Conservation (phyloP, 2,888 invertebrate species). For the Latrodectus hesperus region DNA sequence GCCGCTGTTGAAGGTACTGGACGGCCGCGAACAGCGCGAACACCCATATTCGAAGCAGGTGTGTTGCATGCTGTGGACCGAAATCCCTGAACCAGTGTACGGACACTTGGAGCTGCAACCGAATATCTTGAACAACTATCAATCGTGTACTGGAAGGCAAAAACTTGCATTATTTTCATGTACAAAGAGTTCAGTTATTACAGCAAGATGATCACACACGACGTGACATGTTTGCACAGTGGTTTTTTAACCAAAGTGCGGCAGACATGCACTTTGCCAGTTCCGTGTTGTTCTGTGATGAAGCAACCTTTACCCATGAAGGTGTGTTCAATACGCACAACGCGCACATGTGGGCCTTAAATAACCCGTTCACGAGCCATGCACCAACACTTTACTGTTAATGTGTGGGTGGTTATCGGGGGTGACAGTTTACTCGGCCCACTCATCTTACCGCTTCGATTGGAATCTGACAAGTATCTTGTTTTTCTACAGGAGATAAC, state of each 20-base stretch:
- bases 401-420: constrained; percentile 19
- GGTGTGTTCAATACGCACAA: constrained; percentile 19
- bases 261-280: neutral
- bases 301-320: constrained; percentile 13
- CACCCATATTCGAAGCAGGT: constrained; percentile 6
- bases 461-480: constrained; percentile 23
- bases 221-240: constrained; percentile 11
- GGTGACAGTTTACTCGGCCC: constrained; percentile 9
- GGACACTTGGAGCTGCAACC: neutral
- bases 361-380: constrained; percentile 20
- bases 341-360: constrained; percentile 10
- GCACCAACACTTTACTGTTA: constrained; percentile 25
- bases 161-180: neutral
- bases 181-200: neutral
- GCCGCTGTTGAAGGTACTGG: constrained; percentile 9
- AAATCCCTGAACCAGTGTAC: constrained; percentile 1
- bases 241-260: neutral
- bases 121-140: neutral
- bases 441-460: constrained; percentile 11
- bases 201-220: constrained; percentile 9
- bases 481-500: constrained; percentile 13
- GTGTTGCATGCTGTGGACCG: constrained; percentile 12
- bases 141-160: neutral
- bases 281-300: constrained; percentile 10
- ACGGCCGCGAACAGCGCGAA: neutral